Evolutionary conservation across 2,888 invertebrate genomes (phyloP), one percentile per base, ranked within the genome.

Genomic region (Dinocampus coccinellae): DNA sequence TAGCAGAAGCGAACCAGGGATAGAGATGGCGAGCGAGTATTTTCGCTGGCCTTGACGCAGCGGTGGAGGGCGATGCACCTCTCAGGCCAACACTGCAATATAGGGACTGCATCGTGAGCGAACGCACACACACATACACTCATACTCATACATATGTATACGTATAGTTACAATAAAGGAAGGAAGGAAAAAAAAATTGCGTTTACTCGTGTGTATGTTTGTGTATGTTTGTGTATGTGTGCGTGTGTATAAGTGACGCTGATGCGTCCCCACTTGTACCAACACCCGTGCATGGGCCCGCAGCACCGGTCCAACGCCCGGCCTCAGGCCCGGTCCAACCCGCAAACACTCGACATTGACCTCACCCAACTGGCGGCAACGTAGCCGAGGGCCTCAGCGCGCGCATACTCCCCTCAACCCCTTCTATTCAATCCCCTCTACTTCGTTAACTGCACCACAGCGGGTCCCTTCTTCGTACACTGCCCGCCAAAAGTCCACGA

Each of bases 31-130:
- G 73, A 76, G 77, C 74, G 75, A 82, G 83, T 83, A 86, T 87
- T 87, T 87, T 87, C 84, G 86, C 86, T 87, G 87, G 87, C 87
- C 87, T 87, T 87, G 87, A 87, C 86, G 87, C 85, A 85, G 82
- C 85, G 80, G 76, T 85, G 84, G 86, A 87, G 87, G 87, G 87
- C 87, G 87, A 87, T 87, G 87, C 87, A 86, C 87, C 86, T 85
- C 81, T 80, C 47, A 84, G 82, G 82, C 81, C 83, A 83, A 84
- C 84, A 84, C 82, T 83, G 82, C 83, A 80, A 84, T 83, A 85
- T 83, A 83, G 82, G 82, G 81, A 83, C 81, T 80, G 81, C 75
- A 72, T 73, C 62, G 72, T 57, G 66, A 74, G 70, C 75, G 70
- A 74, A 76, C 74, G 75, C 70, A 72, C 74, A 68, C 57, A 68